These are phyloP conservation scores for Agrilus cyanescens DNA, from an alignment of 2,888 invertebrate species.

Conservation along the genomic window DNA sequence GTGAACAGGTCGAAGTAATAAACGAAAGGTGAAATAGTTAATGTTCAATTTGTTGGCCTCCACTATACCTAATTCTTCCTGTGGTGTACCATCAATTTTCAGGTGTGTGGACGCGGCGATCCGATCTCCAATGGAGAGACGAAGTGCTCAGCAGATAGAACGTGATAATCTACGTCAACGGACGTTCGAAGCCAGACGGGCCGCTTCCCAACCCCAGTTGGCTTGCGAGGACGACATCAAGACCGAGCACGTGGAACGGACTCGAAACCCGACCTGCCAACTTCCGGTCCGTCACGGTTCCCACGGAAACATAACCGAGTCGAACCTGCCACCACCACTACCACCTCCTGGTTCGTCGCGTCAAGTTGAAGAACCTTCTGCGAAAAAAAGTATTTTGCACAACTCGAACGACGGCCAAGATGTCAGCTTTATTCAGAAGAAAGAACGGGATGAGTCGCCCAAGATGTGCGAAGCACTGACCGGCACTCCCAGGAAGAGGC, in stretches of 20 bases:
- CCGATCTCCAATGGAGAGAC: slow-evolving; percentile 29
- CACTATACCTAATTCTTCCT: too few species aligned
- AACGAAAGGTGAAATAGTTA: slow-evolving; percentile 14
- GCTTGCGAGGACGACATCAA: slow-evolving; percentile 39
- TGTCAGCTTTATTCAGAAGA: not conserved
- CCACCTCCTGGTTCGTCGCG: too few species aligned
- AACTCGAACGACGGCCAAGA: not conserved
- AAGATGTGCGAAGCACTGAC: slow-evolving; percentile 27
- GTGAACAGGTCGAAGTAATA: slow-evolving; percentile 9
- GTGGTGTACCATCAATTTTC: too few species aligned
- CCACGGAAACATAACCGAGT: slow-evolving; percentile 47
- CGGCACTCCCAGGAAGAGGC: slow-evolving; percentile 29
- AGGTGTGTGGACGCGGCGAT: slow-evolving; percentile 5
- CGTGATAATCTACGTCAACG: slow-evolving; percentile 45
- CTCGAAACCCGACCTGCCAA: slow-evolving; percentile 34
- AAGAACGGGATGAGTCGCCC: slow-evolving; percentile 13
- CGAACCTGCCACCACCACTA: slow-evolving; percentile 10
- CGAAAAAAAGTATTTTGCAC: slow-evolving; percentile 24
- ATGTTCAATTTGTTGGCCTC: too few species aligned
- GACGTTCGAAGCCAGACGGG: slow-evolving; percentile 46
- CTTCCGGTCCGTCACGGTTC: slow-evolving; percentile 40
- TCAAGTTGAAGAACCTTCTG: slow-evolving; percentile 10
- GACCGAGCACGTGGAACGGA: slow-evolving; percentile 18
- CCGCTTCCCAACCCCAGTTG: slow-evolving; percentile 57
- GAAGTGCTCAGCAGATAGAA: slow-evolving; percentile 52